Evolutionary conservation across 2,797 vertebrate genomes (phyloP), one percentile per base, ranked within the genome.

Genomic region (Gymnoscopelus braueri): DNA sequence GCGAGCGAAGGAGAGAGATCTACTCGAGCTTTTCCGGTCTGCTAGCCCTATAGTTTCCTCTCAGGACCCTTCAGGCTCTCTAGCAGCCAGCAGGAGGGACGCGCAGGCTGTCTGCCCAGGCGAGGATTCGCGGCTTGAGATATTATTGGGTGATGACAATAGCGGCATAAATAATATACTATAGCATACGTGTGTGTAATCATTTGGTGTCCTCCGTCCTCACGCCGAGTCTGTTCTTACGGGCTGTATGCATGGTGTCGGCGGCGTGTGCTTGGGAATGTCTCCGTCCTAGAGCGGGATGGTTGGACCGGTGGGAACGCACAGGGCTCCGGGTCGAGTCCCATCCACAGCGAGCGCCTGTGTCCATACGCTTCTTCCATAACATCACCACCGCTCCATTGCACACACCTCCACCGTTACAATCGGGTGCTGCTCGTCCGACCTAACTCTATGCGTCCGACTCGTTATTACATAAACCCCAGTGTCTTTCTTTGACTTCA

Each of bases 1-100:
- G 39, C 6, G 39, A 35, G 4, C 1, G 6, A 6, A 3, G 50
- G 50, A 50, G 75, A 75, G 78, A 84, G 75, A 75, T 77, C 88
- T 57, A 83, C 89, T 89, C 83, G 66, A 89, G 91, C 81, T 85
- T 94, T 95, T 95, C 94, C 94, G 94, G 94, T 94, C 93, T 91
- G 87, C 90, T 85, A 83, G 87, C 84, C 86, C 88, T 71, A 89
- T 71, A 89, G 79, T 86, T 94, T 94, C 93, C 94, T 93, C 81
- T 56, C 64, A 69, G 68, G 83, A 81, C 75, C 75, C 72, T 80
- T 44, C 72, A 74, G 78, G 72, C 65, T 69, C 52, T 72, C 67
- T 74, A 73, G 72, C 0, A 61, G n/a, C 19, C 19, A 19, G 19
- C 19, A 19, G 19, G 19, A 19, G 63, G 52, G 71, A 67, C 55